These are phyloP conservation scores for Scolopax bukidnonensis DNA, from an alignment of 2,797 vertebrate species.

Conservation along the genomic window DNA sequence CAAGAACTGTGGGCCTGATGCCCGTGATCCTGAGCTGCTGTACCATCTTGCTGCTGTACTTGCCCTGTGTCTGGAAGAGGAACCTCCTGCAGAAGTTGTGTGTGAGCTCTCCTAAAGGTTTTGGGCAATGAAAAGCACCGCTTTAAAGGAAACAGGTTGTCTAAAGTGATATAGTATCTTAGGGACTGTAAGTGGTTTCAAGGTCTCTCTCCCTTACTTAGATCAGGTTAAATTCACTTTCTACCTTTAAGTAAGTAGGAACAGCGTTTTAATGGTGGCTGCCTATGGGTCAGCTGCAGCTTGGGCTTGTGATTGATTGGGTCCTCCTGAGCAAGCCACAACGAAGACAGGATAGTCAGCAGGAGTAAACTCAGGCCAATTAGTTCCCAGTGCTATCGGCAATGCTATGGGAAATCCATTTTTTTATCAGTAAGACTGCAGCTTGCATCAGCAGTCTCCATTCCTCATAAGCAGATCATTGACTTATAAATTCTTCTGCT, in stretches of 20 bases:
- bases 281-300: slow-evolving; percentile 15
- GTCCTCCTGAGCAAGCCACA: slow-evolving; percentile 24
- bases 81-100: rapidly evolving
- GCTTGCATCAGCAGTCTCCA: slow-evolving; percentile 38
- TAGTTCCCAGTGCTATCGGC: slow-evolving; percentile 20
- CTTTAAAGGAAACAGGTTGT: background rate
- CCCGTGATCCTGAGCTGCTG: background rate
- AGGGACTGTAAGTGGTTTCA: background rate
- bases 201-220: background rate
- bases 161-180: background rate
- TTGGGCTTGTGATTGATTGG: slow-evolving; percentile 50
- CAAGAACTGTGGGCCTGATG: background rate
- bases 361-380: slow-evolving; percentile 51
- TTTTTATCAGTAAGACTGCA: slow-evolving; percentile 57
- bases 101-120: background rate
- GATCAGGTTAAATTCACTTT: slow-evolving; percentile 32
- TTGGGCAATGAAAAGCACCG: background rate
- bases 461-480: slow-evolving; percentile 43
- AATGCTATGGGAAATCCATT: slow-evolving; percentile 51
- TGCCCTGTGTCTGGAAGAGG: background rate
- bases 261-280: slow-evolving; percentile 57
- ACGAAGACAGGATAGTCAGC: slow-evolving; percentile 34
- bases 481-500: slow-evolving; percentile 47
- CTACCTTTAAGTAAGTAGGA: slow-evolving; percentile 15
- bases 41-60: background rate